These are phyloP conservation scores for Thomomys bottae DNA, from an alignment of 2,113 vertebrate genomes.

Conservation along the genomic window DNA sequence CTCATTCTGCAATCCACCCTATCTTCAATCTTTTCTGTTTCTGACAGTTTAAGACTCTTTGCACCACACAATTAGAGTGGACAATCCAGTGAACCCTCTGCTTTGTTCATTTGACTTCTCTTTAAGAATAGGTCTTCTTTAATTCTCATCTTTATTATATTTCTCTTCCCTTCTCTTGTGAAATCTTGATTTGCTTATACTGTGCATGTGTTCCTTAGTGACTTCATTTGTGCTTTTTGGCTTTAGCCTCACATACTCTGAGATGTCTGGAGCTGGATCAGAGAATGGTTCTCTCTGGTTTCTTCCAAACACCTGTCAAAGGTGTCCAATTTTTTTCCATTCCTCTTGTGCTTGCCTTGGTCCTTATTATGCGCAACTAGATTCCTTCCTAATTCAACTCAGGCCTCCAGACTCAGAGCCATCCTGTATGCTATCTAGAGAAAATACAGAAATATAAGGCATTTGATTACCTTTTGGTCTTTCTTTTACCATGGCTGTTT, in stretches of 20 bases:
- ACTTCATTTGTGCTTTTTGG: background rate
- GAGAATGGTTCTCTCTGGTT: background rate
- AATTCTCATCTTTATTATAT: background rate
- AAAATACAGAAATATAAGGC: too few relatives aligned
- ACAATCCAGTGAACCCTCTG: background rate
- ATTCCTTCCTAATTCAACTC: background rate
- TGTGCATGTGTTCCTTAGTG: background rate
- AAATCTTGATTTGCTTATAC: background rate
- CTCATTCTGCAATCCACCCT: background rate
- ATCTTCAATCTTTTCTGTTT: background rate
- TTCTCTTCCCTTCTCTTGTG: background rate
- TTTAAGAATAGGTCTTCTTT: background rate
- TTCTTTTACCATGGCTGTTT: background rate
- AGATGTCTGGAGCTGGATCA: background rate
- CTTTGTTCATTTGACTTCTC: background rate
- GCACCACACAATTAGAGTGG: too few relatives aligned
- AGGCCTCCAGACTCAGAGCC: background rate
- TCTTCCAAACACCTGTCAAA: background rate
- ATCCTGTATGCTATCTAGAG: background rate
- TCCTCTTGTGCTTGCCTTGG: background rate
- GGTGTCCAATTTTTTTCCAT: background rate
- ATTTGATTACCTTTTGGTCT: background rate
- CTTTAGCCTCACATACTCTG: background rate
- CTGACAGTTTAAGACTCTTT: too few relatives aligned
- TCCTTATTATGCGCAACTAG: background rate